Conservation (phyloP, 2,113 vertebrate genomes). For the Antechinus stuartii region DNA sequence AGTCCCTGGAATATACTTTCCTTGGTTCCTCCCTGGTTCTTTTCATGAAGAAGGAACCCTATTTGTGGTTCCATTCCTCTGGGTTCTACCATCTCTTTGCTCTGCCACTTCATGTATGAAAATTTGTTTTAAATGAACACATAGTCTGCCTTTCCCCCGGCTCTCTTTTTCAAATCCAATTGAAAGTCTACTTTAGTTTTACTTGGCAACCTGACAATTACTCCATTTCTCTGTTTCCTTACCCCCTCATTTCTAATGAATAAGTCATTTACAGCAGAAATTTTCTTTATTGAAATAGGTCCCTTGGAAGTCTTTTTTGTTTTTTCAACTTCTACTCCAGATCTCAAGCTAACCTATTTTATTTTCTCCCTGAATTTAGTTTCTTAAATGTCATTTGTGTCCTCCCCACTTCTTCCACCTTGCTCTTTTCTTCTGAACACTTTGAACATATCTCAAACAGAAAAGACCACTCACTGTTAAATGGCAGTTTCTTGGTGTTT, state of each 20-base stretch:
- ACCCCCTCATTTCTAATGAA: not conserved
- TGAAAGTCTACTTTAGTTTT: not conserved
- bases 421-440: not conserved
- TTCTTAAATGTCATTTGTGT: not conserved
- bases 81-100: not conserved
- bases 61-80: not conserved
- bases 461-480: not conserved
- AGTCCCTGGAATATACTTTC: not conserved
- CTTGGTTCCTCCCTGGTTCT: not conserved
- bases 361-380: not conserved
- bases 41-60: not conserved
- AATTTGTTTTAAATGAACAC: not conserved
- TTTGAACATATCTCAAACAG: not conserved
- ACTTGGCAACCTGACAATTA: not conserved
- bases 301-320: not conserved
- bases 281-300: not conserved
- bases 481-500: not conserved
- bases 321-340: not conserved
- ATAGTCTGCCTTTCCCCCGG: not conserved
- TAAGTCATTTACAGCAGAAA: not conserved
- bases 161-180: not conserved
- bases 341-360: not conserved
- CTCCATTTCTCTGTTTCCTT: not conserved
- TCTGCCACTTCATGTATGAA: not conserved
- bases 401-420: not conserved